These are phyloP conservation scores for Eriosoma lanigerum DNA, from an alignment of 1,140 invertebrate genomes.

Conservation along the genomic window DNA sequence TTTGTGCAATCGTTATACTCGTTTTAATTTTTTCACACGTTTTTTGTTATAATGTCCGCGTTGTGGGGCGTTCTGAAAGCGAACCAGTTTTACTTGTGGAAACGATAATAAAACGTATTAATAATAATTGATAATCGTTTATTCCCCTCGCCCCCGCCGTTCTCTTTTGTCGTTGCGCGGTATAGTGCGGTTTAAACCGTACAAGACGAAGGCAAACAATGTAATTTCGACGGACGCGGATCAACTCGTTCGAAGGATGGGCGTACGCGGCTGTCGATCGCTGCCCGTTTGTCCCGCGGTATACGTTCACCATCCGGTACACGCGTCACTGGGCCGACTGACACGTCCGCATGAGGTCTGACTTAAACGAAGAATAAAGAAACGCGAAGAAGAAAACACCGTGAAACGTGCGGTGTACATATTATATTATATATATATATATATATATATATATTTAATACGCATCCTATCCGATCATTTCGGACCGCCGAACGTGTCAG, in stretches of 20 bases:
- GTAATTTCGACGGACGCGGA: background rate
- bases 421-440: background rate
- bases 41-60: background rate
- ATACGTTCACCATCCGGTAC: background rate
- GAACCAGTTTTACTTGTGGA: conserved; percentile 24
- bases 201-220: background rate
- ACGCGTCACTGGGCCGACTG: background rate
- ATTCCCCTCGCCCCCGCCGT: no score
- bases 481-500: conserved; percentile 13
- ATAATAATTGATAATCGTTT: conserved; percentile 22
- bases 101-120: no score
- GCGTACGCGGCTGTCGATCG: conserved; percentile 44
- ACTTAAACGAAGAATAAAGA: background rate
- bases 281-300: background rate
- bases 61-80: background rate
- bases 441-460: background rate
- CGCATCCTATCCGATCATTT: background rate
- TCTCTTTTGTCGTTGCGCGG: no score
- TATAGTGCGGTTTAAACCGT: no score
- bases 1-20: background rate
- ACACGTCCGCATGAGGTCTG: conserved; percentile 38
- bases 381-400: background rate
- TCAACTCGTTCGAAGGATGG: conserved; percentile 33
- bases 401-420: background rate
- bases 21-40: background rate